These are phyloP conservation scores for Chymomyza amoena DNA, from an alignment of 2,888 invertebrate species.

Conservation along the genomic window DNA sequence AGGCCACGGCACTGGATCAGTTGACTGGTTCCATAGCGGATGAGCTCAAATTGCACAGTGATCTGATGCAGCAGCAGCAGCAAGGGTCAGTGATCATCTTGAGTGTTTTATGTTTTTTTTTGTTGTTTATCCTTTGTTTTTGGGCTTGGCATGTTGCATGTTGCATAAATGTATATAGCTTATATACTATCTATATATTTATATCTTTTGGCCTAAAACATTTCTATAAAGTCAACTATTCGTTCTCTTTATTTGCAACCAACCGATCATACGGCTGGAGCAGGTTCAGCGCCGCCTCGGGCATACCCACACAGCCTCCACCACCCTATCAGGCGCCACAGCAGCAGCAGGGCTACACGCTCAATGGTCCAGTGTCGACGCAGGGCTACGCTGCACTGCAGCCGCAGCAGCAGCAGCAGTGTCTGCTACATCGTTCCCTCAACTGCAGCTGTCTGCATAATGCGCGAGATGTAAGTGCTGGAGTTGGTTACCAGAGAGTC, in stretches of 20 bases:
- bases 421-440: slow-evolving; percentile 87
- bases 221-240: slow-evolving; percentile 70
- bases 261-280: slow-evolving; percentile 82
- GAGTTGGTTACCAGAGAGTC: too few species aligned
- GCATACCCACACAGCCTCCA: slow-evolving; percentile 81
- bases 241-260: slow-evolving; percentile 64
- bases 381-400: slow-evolving; percentile 80
- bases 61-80: slow-evolving; percentile 76
- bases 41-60: slow-evolving; percentile 78
- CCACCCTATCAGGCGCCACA: slow-evolving; percentile 81
- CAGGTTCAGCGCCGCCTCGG: slow-evolving; percentile 78
- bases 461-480: slow-evolving; percentile 75
- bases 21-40: slow-evolving; percentile 84
- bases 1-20: slow-evolving; percentile 82
- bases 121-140: slow-evolving; percentile 11
- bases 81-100: slow-evolving; percentile 81
- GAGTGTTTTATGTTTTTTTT: slow-evolving; percentile 39
- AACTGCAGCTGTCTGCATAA: slow-evolving; percentile 84
- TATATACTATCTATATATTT: slow-evolving; percentile 13
- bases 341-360: slow-evolving; percentile 77
- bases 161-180: background rate
- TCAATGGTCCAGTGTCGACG: slow-evolving; percentile 76
- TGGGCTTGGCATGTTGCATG: slow-evolving; percentile 27
- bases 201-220: slow-evolving; percentile 4
- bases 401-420: slow-evolving; percentile 80